A percentile compares a stretch with the other conserved stretches of the same genome.
Conservation (phyloP, 1,140 invertebrate species). For the Zaprionus ornatus region DNA sequence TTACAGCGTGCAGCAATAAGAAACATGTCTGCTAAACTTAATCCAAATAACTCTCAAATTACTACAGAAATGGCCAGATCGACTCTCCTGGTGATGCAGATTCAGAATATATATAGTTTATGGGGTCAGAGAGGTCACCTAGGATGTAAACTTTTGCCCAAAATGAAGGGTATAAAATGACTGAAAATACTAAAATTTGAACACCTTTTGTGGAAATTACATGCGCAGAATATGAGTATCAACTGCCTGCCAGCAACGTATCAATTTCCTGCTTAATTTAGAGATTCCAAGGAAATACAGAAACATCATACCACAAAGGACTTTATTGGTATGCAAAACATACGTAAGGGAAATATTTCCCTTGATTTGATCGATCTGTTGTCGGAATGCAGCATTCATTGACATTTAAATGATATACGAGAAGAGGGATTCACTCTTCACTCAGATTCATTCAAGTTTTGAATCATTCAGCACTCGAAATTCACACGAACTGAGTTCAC, state of each 20-base stretch:
- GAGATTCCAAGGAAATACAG: neutral
- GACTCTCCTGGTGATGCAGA: no score
- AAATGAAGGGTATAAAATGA: neutral
- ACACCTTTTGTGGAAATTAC: no score
- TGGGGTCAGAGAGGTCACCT: no score
- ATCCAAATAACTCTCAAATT: no score
- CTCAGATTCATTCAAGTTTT: neutral
- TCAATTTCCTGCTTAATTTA: neutral
- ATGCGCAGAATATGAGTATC: no score
- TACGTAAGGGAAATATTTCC: neutral
- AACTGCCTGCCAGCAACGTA: no score
- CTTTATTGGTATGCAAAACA: neutral
- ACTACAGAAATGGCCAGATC: no score
- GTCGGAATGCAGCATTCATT: neutral
- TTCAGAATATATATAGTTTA: no score
- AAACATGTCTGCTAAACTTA: no score
- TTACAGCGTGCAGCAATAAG: no score
- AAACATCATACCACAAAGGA: neutral
- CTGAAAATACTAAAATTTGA: neutral
- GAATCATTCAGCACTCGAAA: neutral
- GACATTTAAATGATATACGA: neutral
- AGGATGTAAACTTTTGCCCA: no score
- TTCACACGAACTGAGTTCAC: neutral
- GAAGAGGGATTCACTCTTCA: neutral
- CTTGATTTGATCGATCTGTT: neutral